Percentiles rank a stretch among this genome's conserved stretches.
Conservation (phyloP, 2,113 vertebrate species). For the Oenanthe melanoleuca region DNA sequence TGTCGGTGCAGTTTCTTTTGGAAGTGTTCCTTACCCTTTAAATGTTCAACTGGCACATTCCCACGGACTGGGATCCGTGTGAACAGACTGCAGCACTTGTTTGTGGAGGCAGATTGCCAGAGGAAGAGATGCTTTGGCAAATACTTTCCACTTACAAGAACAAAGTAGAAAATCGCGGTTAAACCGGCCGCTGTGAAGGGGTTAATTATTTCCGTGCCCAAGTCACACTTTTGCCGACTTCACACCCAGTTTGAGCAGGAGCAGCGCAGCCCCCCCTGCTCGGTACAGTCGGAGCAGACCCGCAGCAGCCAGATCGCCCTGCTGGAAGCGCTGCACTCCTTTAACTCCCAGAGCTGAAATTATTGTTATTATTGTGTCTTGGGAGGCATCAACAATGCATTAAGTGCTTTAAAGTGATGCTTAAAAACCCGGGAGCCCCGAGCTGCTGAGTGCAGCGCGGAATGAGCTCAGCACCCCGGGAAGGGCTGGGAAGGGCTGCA, state of each 20-base stretch:
- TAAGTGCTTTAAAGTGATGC: background rate
- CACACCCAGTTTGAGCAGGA: background rate
- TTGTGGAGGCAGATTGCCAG: background rate
- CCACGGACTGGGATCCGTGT: background rate
- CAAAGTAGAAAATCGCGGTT: background rate
- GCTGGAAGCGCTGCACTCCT: conserved; percentile 7
- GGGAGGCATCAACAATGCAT: background rate
- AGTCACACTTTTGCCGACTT: background rate
- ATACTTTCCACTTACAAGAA: background rate
- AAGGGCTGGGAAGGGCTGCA: background rate
- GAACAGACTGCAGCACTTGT: background rate
- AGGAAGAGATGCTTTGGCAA: background rate
- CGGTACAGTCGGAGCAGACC: background rate
- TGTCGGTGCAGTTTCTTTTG: background rate
- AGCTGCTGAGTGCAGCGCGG: background rate
- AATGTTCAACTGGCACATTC: background rate
- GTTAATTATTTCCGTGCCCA: background rate
- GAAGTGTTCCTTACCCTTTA: background rate
- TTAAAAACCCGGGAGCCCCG: background rate
- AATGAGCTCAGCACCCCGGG: rapidly evolving
- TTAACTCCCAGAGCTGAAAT: background rate
- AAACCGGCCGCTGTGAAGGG: background rate
- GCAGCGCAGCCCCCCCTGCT: background rate
- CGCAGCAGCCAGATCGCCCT: background rate
- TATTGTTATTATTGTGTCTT: background rate